Evolutionary conservation across 1,140 invertebrate species (phyloP), one percentile per base, ranked within the genome.

Genomic region (Aphis craccivora): DNA sequence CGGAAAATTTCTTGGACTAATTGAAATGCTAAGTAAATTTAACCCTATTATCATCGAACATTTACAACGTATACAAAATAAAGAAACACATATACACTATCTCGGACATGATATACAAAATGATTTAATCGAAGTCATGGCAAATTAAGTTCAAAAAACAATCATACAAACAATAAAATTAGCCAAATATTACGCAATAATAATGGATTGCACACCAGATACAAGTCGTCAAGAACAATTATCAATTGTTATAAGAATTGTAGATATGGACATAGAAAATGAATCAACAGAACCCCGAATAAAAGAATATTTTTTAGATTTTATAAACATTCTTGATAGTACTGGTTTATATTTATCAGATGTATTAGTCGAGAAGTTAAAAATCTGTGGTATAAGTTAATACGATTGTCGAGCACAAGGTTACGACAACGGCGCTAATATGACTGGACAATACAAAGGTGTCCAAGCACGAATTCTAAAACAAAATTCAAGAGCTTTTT

Each of bases 41-140:
- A 51, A 89, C 35, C 1, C 30, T 35, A n/a, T 89, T 51, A 55
- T 53, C 5, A 30, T 37, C 9, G 48, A 89, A 89, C n/a, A 89
- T 35, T 30, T 88, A 51, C n/a, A 51, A n/a, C 20, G 45, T 51
- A 89, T 55, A 23, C 18, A 51, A 89, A 53, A 51, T 53, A 30
- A 89, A 53, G 25, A 53, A 89, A 89, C 48, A 11, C n/a, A 89
- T 35, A 48, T 53, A 14, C 87, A 89, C 30, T 89, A 89, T 89
- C 30, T 89, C 25, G 20, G 18, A 35, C 87, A 53, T 35, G n/a
- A 53, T 30, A 89, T 89, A 35, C 87, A 89, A 89, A 51, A 89
- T 51, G 30, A 55, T 53, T n/a, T 89, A 35, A 89, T 89, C 30
- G 30, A 53, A 48, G 11, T 89, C 2, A 89, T 89, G 25, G 86